These are phyloP conservation scores for Sitta carolinensis DNA, from an alignment of 2,797 vertebrate species.

Conservation along the genomic window DNA sequence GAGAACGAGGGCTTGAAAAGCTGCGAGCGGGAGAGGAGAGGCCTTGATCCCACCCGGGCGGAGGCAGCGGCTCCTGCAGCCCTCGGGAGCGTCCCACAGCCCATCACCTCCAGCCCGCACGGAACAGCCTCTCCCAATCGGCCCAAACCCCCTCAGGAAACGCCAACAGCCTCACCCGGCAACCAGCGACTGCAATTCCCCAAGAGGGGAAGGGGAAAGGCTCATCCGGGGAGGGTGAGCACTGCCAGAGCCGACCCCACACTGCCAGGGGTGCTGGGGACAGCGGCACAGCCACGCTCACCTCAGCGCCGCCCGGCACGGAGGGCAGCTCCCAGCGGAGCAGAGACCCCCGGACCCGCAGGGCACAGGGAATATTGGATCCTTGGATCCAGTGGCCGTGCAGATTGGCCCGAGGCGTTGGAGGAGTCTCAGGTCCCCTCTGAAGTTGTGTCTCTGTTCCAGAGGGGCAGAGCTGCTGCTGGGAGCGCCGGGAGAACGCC, in stretches of 20 bases:
- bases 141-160: neutral
- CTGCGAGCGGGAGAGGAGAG: neutral
- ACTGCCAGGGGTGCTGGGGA: fast-evolving
- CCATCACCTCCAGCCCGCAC: neutral
- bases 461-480: neutral
- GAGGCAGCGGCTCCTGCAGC: neutral
- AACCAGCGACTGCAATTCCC: neutral
- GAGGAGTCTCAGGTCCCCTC: neutral
- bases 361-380: neutral
- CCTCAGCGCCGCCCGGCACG: fast-evolving
- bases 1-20: fast-evolving
- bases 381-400: neutral
- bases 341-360: neutral
- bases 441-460: fast-evolving
- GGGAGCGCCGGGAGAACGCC: fast-evolving
- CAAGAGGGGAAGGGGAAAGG: neutral
- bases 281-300: fast-evolving
- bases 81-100: neutral
- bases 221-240: fast-evolving
- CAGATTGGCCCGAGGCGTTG: fast-evolving
- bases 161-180: fast-evolving
- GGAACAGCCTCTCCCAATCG: fast-evolving
- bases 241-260: fast-evolving
- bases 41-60: neutral
- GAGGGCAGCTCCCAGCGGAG: fast-evolving